Conservation (phyloP, 2,113 vertebrate species). For the Coracopsis vasa region DNA sequence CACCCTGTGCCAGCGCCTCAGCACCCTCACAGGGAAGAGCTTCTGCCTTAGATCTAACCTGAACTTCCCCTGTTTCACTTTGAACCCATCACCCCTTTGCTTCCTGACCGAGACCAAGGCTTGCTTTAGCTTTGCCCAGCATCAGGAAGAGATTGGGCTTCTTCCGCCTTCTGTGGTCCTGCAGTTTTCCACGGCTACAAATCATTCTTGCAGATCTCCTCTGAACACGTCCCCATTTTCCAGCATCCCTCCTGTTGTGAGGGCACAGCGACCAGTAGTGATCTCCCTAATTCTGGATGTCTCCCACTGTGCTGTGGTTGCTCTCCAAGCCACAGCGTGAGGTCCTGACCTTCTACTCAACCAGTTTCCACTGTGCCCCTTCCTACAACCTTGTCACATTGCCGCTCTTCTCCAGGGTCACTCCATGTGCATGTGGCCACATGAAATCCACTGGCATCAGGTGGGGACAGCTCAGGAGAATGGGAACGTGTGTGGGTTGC, state of each 20-base stretch:
- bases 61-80: background rate
- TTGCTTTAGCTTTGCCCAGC: background rate
- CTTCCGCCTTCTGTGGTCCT: background rate
- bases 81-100: background rate
- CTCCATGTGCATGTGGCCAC: accelerated
- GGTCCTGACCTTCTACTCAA: background rate
- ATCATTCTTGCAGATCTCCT: background rate
- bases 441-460: accelerated
- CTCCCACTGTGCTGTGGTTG: background rate
- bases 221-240: background rate
- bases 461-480: background rate
- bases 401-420: background rate
- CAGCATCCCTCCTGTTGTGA: background rate
- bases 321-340: background rate
- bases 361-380: background rate
- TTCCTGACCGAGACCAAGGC: background rate
- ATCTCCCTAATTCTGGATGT: background rate
- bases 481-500: background rate
- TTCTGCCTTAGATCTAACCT: background rate
- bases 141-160: background rate
- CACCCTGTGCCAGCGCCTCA: background rate
- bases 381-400: background rate
- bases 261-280: background rate
- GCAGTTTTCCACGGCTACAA: background rate
- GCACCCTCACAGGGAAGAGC: background rate